Evolutionary conservation across 2,797 vertebrate species (phyloP).

Genomic region (Borostomias antarcticus): DNA sequence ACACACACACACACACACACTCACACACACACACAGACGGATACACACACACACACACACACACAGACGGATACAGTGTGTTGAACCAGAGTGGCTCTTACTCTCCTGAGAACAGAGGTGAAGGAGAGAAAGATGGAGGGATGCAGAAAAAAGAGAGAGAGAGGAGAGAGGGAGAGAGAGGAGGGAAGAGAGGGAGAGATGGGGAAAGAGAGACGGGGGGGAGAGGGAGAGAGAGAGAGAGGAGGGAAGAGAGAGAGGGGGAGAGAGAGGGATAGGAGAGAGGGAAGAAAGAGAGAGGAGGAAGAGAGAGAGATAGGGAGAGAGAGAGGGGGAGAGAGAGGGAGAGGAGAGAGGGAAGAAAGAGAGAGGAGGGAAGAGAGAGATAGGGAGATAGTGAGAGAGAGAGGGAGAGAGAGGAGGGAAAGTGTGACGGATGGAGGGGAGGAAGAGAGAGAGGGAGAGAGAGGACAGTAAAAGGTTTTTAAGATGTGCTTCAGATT

Average conservation of each 20-base stretch:
- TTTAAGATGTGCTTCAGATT: constrained; percentile 39
- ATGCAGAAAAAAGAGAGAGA: background rate
- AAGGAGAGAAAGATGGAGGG: constrained; percentile 33
- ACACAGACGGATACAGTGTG: too few relatives aligned
- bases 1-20: too few relatives aligned
- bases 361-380: background rate
- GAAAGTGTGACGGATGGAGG: constrained; percentile 35
- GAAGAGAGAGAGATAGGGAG: too few relatives aligned
- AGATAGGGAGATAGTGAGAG: constrained; percentile 4
- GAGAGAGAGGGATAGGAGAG: too few relatives aligned
- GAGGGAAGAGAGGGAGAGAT: constrained; percentile 17
- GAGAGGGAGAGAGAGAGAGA: constrained; percentile 9
- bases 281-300: too few relatives aligned
- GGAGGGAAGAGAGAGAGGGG: constrained; percentile 26
- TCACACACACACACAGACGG: too few relatives aligned
- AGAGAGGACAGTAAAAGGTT: constrained; percentile 44
- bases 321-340: constrained; percentile 30
- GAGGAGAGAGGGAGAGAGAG: background rate
- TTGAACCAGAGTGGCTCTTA: too few relatives aligned
- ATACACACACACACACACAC: too few relatives aligned
- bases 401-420: constrained; percentile 14
- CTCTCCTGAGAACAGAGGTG: constrained; percentile 29
- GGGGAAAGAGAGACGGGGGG: too few relatives aligned
- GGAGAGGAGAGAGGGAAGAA: background rate
- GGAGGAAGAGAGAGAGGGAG: constrained; percentile 12